Conservation (phyloP, 1,140 invertebrate genomes). For the Mactra quadrangularis region DNA sequence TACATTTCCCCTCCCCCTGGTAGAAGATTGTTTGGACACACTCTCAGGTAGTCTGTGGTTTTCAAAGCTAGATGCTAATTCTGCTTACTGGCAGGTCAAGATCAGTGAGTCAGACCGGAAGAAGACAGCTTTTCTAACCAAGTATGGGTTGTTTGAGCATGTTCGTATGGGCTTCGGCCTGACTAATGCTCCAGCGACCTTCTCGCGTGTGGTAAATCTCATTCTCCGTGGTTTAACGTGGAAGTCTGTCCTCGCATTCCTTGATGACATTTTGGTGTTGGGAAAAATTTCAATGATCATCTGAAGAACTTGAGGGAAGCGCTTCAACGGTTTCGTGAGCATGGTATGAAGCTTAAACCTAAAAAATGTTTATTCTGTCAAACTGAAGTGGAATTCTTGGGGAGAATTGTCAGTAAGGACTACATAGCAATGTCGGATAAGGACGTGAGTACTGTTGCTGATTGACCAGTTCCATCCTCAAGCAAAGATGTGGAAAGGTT, state of each 20-base stretch:
- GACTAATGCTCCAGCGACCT: conserved; percentile 1
- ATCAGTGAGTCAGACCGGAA: background rate
- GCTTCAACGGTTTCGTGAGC: background rate
- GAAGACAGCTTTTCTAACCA: conserved; percentile 3
- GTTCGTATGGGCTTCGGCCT: background rate
- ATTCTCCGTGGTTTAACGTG: conserved; percentile 6
- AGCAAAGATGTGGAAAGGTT: conserved; percentile 7
- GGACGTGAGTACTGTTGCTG: background rate
- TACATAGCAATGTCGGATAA: background rate
- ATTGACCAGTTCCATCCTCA: background rate
- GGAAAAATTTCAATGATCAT: conserved; percentile 1
- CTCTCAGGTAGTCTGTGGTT: background rate
- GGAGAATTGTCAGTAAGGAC: background rate
- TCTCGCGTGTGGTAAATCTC: background rate
- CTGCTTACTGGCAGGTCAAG: too few species aligned
- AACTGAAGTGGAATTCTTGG: background rate
- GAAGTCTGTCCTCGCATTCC: background rate
- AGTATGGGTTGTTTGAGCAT: conserved; percentile 1
- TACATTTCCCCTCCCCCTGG: background rate
- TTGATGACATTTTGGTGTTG: background rate
- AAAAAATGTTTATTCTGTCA: conserved; percentile 22
- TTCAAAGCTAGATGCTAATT: too few species aligned
- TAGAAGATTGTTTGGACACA: conserved; percentile 2
- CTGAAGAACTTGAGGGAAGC: background rate
- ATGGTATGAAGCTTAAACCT: conserved; percentile 11